Evolutionary conservation across 2,888 invertebrate genomes (phyloP).

Genomic region (Cataglyphis livida): DNA sequence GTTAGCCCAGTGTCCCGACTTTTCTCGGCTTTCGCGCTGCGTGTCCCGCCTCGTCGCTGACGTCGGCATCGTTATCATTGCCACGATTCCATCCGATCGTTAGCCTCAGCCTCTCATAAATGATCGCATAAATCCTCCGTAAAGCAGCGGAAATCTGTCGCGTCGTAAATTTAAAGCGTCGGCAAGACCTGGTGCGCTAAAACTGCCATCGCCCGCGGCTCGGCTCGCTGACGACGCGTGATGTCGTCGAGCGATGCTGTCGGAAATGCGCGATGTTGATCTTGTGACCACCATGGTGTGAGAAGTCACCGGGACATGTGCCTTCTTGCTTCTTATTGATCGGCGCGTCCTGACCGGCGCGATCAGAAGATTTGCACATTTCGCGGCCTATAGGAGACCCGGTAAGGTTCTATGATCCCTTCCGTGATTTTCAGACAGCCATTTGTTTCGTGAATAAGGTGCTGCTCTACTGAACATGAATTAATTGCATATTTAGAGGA

Average conservation of each 20-base stretch:
- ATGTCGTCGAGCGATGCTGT: slow-evolving; percentile 31
- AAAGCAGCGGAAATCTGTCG: background rate
- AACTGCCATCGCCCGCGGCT: background rate
- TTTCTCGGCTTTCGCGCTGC: slow-evolving; percentile 75
- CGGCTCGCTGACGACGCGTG: background rate
- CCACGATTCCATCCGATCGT: slow-evolving; percentile 14
- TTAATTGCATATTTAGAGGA: background rate
- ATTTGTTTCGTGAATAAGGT: background rate
- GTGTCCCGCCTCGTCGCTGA: slow-evolving; percentile 57
- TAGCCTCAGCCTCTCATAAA: background rate
- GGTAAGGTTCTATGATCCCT: slow-evolving; percentile 60
- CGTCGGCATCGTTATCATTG: slow-evolving; percentile 18
- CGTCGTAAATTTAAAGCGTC: slow-evolving; percentile 1
- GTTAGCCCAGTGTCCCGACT: slow-evolving; percentile 73
- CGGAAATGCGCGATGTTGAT: slow-evolving; percentile 47
- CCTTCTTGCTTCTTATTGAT: slow-evolving; percentile 82
- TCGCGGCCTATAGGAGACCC: slow-evolving; percentile 59
- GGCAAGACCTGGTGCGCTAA: background rate
- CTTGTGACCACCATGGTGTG: slow-evolving; percentile 65
- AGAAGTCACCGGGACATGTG: slow-evolving; percentile 78
- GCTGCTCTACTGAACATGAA: background rate
- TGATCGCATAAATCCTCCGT: background rate
- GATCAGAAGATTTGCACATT: slow-evolving; percentile 75
- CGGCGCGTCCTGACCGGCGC: slow-evolving; percentile 76
- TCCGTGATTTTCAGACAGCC: background rate